A percentile compares a stretch with the other conserved stretches of the same genome.
phyloP scores from a whole-genome alignment of 2,888 invertebrate genomes.

The Octodonta nipae region DNA sequence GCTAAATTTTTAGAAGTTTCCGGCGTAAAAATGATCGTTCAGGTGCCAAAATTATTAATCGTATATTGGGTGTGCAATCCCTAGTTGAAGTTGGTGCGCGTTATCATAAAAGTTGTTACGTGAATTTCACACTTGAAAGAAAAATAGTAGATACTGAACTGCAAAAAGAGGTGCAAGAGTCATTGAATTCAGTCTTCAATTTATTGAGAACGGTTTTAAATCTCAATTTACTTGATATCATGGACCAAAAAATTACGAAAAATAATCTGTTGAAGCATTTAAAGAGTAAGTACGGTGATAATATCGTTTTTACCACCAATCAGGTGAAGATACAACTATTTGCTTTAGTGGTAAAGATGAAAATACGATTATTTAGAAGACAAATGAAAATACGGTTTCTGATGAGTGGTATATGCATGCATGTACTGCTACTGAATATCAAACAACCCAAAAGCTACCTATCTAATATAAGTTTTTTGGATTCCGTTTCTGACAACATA shows the following conservation, averaged over 20 bases:
- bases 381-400: conserved; percentile 1
- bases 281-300: conserved; percentile 5
- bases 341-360: conserved; percentile 4
- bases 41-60: conserved; percentile 2
- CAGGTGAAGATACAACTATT: conserved; percentile 3
- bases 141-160: conserved; percentile 4
- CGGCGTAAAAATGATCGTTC: conserved; percentile 1
- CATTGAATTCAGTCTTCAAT: neutral
- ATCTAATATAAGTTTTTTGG: neutral
- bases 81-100: conserved; percentile 5
- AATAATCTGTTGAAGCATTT: conserved; percentile 2
- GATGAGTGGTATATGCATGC: conserved; percentile 3
- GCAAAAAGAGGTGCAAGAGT: too few relatives aligned
- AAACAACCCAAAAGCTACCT: neutral
- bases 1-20: conserved; percentile 3
- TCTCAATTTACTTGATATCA: conserved; percentile 4
- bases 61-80: conserved; percentile 2
- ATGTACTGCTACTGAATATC: too few relatives aligned
- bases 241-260: conserved; percentile 3
- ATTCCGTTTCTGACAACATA: conserved; percentile 1
- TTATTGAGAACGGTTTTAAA: too few relatives aligned
- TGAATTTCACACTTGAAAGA: neutral
- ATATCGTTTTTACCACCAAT: conserved; percentile 4
- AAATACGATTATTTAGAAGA: too few relatives aligned
- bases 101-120: conserved; percentile 3